phyloP scores from a whole-genome alignment of 2,888 invertebrate genomes.

The Nephrotoma guestfalica region DNA sequence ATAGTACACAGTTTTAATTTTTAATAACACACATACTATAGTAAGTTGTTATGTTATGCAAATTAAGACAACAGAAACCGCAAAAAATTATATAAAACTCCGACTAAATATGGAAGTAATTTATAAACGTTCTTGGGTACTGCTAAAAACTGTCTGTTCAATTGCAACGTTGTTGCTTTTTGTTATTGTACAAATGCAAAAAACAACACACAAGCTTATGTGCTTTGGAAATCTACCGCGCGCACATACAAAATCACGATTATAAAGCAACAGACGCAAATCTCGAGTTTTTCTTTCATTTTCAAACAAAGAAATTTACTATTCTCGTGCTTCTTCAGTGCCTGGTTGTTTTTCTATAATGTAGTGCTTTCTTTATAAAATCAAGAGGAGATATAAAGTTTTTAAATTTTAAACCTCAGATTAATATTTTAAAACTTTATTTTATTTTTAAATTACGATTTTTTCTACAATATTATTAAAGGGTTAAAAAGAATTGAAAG shows the following conservation, averaged over 20 bases:
- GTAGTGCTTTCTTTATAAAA: not conserved
- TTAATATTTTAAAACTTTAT: not conserved
- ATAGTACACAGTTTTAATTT: not conserved
- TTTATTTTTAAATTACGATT: not conserved
- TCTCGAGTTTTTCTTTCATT: not conserved
- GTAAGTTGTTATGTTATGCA: not conserved
- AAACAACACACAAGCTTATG: not conserved
- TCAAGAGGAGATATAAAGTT: not conserved
- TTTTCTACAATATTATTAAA: not conserved
- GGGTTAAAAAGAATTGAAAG: not conserved
- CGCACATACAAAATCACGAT: not conserved
- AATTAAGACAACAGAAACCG: not conserved
- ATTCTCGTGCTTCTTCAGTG: not conserved
- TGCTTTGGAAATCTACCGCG: not conserved
- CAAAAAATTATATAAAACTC: not conserved
- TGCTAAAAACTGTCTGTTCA: not conserved
- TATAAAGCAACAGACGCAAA: not conserved
- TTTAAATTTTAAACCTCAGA: not conserved
- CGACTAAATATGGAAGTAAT: not conserved
- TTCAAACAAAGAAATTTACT: not conserved
- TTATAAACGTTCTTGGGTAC: not conserved
- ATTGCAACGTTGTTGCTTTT: not conserved
- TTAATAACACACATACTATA: not conserved
- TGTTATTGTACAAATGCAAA: not conserved
- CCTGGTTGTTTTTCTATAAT: not conserved